A percentile compares a stretch with the other conserved stretches of the same genome.
phyloP scores from a whole-genome alignment of 2,888 invertebrate genomes.

The Itoplectis maculator region DNA sequence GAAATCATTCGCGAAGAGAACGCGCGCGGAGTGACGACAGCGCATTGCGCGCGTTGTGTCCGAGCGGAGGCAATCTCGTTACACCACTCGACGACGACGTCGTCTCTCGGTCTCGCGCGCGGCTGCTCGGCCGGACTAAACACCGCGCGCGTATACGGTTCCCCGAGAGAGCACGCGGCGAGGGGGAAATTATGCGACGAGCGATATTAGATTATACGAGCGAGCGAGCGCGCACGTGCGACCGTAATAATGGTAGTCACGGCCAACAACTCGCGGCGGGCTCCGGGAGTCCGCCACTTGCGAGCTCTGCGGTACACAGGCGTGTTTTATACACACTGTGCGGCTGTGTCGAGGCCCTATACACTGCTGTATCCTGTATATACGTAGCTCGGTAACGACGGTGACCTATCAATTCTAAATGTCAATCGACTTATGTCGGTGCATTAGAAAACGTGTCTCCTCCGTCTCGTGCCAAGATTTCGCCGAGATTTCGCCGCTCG shows the following conservation, averaged over 20 bases:
- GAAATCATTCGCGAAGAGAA: constrained; percentile 1
- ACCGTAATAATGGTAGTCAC: constrained; percentile 38
- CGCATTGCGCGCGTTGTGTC: not conserved
- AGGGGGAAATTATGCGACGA: constrained; percentile 4
- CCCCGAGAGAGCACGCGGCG: not conserved
- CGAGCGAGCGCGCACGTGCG: constrained; percentile 41
- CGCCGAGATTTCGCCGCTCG: too few species aligned
- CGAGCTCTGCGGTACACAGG: constrained; percentile 4
- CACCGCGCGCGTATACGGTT: not conserved
- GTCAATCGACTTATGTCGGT: constrained; percentile 53
- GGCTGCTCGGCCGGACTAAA: too few species aligned
- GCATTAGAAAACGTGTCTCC: constrained; percentile 26
- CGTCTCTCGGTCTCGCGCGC: too few species aligned
- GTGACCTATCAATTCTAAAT: constrained; percentile 66
- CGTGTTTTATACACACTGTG: too few species aligned
- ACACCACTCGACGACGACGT: not conserved
- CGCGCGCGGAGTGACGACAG: constrained; percentile 11
- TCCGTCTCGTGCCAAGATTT: not conserved
- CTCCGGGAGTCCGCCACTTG: not conserved
- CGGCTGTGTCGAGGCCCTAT: not conserved
- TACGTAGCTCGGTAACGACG: constrained; percentile 20
- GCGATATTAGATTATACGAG: constrained; percentile 46
- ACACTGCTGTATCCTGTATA: not conserved
- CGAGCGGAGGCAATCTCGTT: constrained; percentile 32
- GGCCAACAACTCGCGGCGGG: constrained; percentile 13